These are phyloP conservation scores for Aproaerema taeniolella DNA, from an alignment of 2,888 invertebrate genomes.

Conservation along the genomic window DNA sequence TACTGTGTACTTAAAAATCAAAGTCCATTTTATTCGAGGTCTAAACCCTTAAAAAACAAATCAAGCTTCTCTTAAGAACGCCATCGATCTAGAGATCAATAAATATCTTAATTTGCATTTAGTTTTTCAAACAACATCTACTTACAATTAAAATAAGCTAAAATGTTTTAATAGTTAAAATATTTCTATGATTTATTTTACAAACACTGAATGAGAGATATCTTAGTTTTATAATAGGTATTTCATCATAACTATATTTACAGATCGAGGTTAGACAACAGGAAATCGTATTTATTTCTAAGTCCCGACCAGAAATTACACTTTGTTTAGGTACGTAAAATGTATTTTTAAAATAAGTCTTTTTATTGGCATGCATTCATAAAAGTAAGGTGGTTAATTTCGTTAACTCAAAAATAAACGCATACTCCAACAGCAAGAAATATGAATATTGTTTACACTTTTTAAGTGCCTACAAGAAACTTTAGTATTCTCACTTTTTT, in stretches of 20 bases:
- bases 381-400: no score
- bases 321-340: no score
- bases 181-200: conserved; percentile 14
- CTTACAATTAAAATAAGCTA: conserved; percentile 6
- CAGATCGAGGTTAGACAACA: no score
- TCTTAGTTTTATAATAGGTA: conserved; percentile 15
- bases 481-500: no score
- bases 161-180: conserved; percentile 5
- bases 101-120: conserved; percentile 32
- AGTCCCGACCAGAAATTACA: no score
- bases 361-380: no score
- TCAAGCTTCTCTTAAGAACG: not conserved
- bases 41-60: not conserved
- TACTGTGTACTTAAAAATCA: conserved; percentile 44
- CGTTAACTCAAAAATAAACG: no score
- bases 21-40: conserved; percentile 20
- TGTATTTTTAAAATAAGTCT: no score
- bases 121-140: conserved; percentile 14
- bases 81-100: conserved; percentile 35
- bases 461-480: no score
- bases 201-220: conserved; percentile 24
- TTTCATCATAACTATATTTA: conserved; percentile 16
- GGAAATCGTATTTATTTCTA: no score
- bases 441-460: no score
- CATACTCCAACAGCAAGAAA: no score